Base-by-base conservation (phyloP, 2,888 invertebrate genomes). In the Cheiracanthium punctorium region DNA sequence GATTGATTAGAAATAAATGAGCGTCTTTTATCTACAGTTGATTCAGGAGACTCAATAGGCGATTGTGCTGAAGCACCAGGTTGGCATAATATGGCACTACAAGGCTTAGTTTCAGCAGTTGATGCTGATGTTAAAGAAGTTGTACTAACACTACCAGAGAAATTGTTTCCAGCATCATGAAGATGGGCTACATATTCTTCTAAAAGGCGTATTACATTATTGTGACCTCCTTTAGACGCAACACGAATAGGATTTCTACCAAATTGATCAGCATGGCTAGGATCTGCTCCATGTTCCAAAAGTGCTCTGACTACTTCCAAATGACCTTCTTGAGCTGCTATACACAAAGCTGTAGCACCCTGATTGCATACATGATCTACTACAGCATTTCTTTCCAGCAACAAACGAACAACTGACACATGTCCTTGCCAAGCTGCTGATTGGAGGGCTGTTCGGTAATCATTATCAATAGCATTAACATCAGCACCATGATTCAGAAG, bases 371-470 rank as follows among this genome's bases (percentile, higher is more conserved):
- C 88, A 90, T 97, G 97, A 92, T 97, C 95, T 24, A 97, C 96
- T 80, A 94, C 92, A 0, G 98, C 97, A 5, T 96, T 96, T 90
- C 95, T 94, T 90, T 95, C 94, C 67, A 98, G 93, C 48, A 93
- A 89, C 52, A 97, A 93, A 84, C 95, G 94, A 89, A 98, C 96
- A 58, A 96, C 96, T 72, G 94, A 94, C 52, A 95, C 94, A 90
- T 98, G 96, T 0, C 98, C 98, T 91, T 98, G 96, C 98, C 98
- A 98, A 75, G 97, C 96, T 20, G 98, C 98, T 43, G 97, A 97
- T 93, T 98, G 98, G 88, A 98, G 92, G 0, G 98, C 96, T 0
- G 97, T 97, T 85, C 98, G 94, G 88, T 94, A 94, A 92, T 97
- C 97, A 88, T 95, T 94, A 92, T 97, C 97, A 88, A 95, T 95